These are phyloP conservation scores for Mohoua ochrocephala DNA, from an alignment of 2,113 vertebrate species.

Conservation along the genomic window DNA sequence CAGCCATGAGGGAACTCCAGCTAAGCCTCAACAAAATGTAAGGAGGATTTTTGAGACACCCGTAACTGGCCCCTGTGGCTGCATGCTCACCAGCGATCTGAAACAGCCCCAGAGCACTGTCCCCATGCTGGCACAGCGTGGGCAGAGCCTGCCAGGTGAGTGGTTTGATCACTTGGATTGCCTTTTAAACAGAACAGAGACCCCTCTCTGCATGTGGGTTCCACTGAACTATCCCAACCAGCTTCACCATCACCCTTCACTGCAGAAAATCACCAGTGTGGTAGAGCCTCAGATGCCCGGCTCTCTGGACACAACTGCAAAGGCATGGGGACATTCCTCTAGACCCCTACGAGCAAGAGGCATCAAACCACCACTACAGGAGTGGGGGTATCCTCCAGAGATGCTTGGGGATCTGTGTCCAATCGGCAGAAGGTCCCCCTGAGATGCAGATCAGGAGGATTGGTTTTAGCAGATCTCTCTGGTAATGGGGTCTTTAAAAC, in stretches of 20 bases:
- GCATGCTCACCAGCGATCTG: neutral
- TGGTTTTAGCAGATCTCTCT: neutral
- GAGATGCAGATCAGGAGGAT: neutral
- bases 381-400: neutral
- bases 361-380: neutral
- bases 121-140: fast-evolving
- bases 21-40: neutral
- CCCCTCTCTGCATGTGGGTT: neutral
- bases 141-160: neutral
- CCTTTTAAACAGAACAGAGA: neutral
- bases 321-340: neutral
- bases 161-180: neutral
- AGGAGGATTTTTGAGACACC: neutral
- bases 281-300: fast-evolving
- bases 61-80: neutral
- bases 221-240: neutral
- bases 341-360: neutral
- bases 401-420: neutral
- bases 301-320: neutral
- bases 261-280: fast-evolving
- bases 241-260: neutral
- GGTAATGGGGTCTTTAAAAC: neutral
- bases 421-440: neutral
- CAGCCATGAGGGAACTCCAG: neutral
- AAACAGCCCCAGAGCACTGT: neutral